Evolutionary conservation across 2,797 vertebrate genomes (phyloP).

Genomic region (Fratercula arctica): DNA sequence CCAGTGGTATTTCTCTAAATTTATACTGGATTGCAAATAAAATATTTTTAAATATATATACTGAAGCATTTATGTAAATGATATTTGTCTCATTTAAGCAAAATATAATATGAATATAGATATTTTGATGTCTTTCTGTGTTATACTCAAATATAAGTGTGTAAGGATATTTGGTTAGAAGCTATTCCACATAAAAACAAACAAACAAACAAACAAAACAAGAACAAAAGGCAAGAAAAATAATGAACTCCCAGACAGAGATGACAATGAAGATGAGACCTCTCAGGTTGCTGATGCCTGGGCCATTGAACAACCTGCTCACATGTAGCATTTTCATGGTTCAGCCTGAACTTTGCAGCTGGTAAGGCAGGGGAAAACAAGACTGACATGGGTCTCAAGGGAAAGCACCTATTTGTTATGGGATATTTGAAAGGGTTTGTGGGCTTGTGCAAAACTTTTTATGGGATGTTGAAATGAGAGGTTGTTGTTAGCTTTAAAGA

Average conservation of each 20-base stretch:
- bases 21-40: not conserved
- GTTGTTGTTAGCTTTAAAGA: not conserved
- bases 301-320: not conserved
- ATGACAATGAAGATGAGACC: not conserved
- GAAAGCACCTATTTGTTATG: not conserved
- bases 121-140: not conserved
- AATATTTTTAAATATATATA: not conserved
- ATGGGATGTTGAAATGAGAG: not conserved
- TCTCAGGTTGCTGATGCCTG: not conserved
- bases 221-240: not conserved
- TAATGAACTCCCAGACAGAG: not conserved
- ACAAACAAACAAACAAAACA: not conserved
- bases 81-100: not conserved
- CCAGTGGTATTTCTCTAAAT: not conserved
- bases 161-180: not conserved
- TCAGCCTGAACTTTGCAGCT: not conserved
- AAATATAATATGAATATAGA: not conserved
- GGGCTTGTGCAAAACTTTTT: not conserved
- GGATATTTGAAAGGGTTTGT: not conserved
- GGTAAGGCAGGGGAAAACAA: not conserved
- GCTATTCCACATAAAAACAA: not conserved
- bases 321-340: not conserved
- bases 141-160: not conserved
- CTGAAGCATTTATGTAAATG: not conserved
- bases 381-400: not conserved